Evolutionary conservation across 2,113 vertebrate genomes (phyloP).

Genomic region (Meles meles): DNA sequence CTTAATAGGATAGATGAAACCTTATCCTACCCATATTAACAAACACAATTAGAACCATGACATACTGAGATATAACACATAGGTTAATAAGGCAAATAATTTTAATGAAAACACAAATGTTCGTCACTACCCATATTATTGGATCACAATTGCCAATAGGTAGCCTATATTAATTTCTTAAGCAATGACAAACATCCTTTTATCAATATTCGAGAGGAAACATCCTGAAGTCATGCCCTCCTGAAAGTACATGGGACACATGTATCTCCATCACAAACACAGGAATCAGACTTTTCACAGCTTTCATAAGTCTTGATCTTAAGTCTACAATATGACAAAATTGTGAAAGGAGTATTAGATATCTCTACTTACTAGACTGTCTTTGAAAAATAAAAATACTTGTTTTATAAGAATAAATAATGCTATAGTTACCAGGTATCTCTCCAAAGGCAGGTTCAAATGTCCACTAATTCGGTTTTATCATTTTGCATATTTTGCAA

Average conservation of each 20-base stretch:
- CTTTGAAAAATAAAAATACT: background rate
- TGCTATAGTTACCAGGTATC: background rate
- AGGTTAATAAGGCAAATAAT: background rate
- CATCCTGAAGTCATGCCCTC: background rate
- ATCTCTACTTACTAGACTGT: background rate
- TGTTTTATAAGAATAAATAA: slow-evolving; percentile 12
- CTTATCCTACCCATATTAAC: background rate
- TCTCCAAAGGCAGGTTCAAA: background rate
- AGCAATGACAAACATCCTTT: background rate
- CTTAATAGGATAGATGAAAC: background rate
- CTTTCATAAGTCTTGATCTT: background rate
- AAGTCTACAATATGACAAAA: slow-evolving; percentile 8
- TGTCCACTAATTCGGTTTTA: slow-evolving; percentile 11
- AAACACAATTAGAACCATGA: background rate
- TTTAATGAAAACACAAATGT: background rate
- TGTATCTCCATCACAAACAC: background rate
- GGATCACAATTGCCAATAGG: background rate
- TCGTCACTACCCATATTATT: background rate
- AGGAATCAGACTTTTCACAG: background rate
- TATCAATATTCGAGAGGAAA: background rate
- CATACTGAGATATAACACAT: background rate
- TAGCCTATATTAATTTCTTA: background rate
- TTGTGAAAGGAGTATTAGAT: background rate
- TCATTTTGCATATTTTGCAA: background rate
- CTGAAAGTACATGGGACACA: background rate